Evolutionary conservation across 1,140 invertebrate genomes (phyloP), one percentile per base, ranked within the genome.

Genomic region (Procambarus virginalis): DNA sequence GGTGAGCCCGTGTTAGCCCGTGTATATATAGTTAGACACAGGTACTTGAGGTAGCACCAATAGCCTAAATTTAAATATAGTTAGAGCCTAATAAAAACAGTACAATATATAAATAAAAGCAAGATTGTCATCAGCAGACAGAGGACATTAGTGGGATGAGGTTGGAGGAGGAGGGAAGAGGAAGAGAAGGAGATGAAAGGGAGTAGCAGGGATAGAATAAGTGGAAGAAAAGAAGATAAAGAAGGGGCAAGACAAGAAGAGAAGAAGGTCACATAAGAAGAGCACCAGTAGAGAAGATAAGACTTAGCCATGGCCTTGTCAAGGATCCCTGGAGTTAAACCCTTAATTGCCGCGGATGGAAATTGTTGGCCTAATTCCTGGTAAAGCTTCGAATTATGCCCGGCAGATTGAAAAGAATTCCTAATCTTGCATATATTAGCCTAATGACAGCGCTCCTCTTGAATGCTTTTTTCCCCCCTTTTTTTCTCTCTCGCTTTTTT

Each of bases 361-460:
- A 81, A 81, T 60, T 81, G 79, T 81, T 81, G 79, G 79, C 55
- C 79, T 81, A 60, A 81, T 81, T 81, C 55, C 51, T 60, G 20
- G 14, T 81, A 60, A 81, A 60, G 79, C 49, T 58, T 46, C 51
- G 79, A 58, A 81, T 60, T 64, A 64, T 64, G 14, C 60, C 60
- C 60, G 20, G 60, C 12, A 64, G 60, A 64, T 64, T 64, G 60
- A 64, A 64, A 14, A 64, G 60, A 64, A 64, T 79, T 51, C 48
- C 48, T 79, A 51, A 51, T 79, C 48, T 55, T 51, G n/a, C 48
- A 20, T 79, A 45, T 77, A 49, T 77, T 46, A 46, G 34, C 34
- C 48, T 77, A 49, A 46, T 77, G 75, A 46, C 48, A 79, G 6
- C 22, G 48, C n/a, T 46, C 46, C 34, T 79, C 51, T 51, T 51